These are phyloP conservation scores for Coilia nasus DNA, from an alignment of 2,797 vertebrate genomes.

Conservation along the genomic window DNA sequence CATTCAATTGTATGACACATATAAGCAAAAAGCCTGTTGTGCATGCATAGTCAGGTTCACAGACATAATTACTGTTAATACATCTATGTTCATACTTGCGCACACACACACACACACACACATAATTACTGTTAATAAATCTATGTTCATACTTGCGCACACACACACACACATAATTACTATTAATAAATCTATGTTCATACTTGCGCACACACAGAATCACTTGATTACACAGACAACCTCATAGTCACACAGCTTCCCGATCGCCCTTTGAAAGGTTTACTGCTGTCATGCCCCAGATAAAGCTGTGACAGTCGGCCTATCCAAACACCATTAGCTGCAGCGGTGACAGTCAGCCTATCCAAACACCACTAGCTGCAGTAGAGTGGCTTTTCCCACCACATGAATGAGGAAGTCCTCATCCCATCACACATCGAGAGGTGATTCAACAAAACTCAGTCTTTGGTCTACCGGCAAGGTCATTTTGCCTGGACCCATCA, in stretches of 20 bases:
- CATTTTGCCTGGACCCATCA: not conserved
- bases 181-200: not conserved
- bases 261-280: not conserved
- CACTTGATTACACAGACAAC: conserved; percentile 14
- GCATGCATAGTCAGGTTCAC: not conserved
- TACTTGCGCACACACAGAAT: not conserved
- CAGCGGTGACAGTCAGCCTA: not conserved
- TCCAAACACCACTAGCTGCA: not conserved
- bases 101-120: conserved; percentile 28
- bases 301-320: not conserved
- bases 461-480: not conserved
- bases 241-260: not conserved
- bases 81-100: not conserved
- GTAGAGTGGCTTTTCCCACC: not conserved
- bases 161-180: conserved; percentile 31
- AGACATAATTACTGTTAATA: not conserved
- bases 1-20: not conserved
- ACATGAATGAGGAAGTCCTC: not conserved
- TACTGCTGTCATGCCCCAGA: not conserved
- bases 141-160: not conserved
- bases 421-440: not conserved
- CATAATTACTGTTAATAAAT: conserved; percentile 1
- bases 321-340: not conserved
- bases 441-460: not conserved
- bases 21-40: not conserved